Evolutionary conservation across 2,113 vertebrate genomes (phyloP), one percentile per base, ranked within the genome.

Genomic region (Chloebia gouldiae): DNA sequence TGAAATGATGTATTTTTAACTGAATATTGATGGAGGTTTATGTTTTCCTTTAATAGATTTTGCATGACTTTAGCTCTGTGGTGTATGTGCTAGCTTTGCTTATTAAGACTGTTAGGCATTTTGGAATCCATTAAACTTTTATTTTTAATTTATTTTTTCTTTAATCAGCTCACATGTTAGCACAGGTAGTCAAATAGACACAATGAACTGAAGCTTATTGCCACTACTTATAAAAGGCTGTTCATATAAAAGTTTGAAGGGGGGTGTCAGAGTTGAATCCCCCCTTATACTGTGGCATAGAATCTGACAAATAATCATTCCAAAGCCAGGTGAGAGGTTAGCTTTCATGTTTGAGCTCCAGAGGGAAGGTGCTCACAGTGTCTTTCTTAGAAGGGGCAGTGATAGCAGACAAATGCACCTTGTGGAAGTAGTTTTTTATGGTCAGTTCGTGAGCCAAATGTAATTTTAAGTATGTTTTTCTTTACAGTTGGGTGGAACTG

Each of bases 1-100:
- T 63, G 61, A 85, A 94, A 91, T 68, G 11, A 45, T 25, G 20
- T 54, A 59, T 72, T 84, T 86, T 85, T 76, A 88, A 77, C 31
- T 61, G n/a, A 71, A 40, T 81, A 60, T 89, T 68, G 24, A 75
- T 79, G 13, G n/a, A 86, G 10, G 22, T 25, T 76, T 45, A 27
- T 19, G 10, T 61, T 73, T 77, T 78, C 12, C 16, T 83, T 13
- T 63, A 77, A 82, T 4, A 50, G 69, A 47, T 45, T 79, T 73
- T 86, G 72, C 70, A 77, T 84, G 54, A 21, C 70, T 81, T 79
- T 47, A 81, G 31, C 44, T 88, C 22, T 88, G 63, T 56, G 45
- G 7, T 78, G 12, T 54, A 10, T 88, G 10, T 86, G 72, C 15
- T 53, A 44, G 11, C 19, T 51, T 64, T 79, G 37, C 6, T 89